Evolutionary conservation across 2,113 vertebrate genomes (phyloP).

Genomic region (Donacobius atricapilla): DNA sequence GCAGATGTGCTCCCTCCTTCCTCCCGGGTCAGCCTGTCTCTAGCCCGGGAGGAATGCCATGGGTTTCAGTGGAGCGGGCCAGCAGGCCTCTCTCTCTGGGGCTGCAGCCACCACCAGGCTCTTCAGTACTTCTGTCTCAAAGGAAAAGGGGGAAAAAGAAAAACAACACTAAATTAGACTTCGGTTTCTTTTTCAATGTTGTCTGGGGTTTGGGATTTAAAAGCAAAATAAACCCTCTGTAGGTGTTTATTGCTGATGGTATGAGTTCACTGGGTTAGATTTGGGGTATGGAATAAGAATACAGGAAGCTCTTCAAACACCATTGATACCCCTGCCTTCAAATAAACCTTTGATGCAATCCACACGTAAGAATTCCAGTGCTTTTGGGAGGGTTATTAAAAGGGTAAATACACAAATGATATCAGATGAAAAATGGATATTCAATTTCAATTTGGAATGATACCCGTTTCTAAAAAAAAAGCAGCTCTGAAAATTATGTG

Average conservation of each 20-base stretch:
- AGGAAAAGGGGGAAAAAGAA: neutral
- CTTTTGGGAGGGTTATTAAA: neutral
- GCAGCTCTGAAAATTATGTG: neutral
- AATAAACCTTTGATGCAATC: neutral
- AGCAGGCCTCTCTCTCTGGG: neutral
- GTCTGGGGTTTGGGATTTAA: neutral
- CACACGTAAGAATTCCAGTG: neutral
- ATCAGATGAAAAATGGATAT: neutral
- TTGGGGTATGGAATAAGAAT: neutral
- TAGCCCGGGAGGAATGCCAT: neutral
- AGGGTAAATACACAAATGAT: neutral
- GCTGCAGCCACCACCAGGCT: neutral
- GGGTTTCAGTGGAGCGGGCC: neutral
- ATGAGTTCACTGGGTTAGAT: constrained; percentile 5
- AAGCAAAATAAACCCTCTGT: neutral
- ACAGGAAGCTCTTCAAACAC: neutral
- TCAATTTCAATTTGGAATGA: neutral
- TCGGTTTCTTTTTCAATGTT: neutral
- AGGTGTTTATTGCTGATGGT: constrained; percentile 18
- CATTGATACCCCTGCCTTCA: neutral
- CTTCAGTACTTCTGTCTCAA: neutral
- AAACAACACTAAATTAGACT: neutral
- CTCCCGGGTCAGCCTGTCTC: neutral
- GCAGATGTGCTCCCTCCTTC: constrained; percentile 16
- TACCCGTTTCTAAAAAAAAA: neutral